Conservation (phyloP, 2,113 vertebrate genomes). For the Cottus gobio region DNA sequence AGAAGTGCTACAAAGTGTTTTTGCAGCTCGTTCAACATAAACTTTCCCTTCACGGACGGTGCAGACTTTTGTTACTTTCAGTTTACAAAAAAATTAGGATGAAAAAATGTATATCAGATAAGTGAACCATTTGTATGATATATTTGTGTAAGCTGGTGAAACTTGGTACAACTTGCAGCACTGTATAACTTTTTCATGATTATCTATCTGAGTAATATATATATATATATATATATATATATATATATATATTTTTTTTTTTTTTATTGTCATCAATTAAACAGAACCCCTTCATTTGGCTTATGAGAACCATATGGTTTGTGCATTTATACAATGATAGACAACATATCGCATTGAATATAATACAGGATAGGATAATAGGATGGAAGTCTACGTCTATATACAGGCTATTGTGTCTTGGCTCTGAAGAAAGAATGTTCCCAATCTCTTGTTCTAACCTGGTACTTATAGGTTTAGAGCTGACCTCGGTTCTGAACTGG, state of each 20-base stretch:
- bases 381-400: not conserved
- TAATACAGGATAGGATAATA: not conserved
- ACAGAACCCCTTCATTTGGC: not conserved
- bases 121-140: not conserved
- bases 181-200: not conserved
- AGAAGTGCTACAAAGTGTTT: constrained; percentile 4
- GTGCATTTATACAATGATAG: not conserved
- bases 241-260: too few species aligned
- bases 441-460: not conserved
- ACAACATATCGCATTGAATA: not conserved
- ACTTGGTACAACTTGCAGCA: not conserved
- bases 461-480: not conserved
- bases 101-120: not conserved
- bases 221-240: too few species aligned
- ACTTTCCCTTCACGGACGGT: not conserved
- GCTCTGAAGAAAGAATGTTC: not conserved
- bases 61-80: not conserved
- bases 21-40: not conserved
- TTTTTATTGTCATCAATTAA: not conserved
- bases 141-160: not conserved
- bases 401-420: not conserved
- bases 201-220: not conserved
- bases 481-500: constrained; percentile 38
- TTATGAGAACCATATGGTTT: not conserved
- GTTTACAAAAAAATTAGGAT: too few species aligned